Evolutionary conservation across 2,797 vertebrate genomes (phyloP).

Genomic region (Acrossocheilus wenchowensis): DNA sequence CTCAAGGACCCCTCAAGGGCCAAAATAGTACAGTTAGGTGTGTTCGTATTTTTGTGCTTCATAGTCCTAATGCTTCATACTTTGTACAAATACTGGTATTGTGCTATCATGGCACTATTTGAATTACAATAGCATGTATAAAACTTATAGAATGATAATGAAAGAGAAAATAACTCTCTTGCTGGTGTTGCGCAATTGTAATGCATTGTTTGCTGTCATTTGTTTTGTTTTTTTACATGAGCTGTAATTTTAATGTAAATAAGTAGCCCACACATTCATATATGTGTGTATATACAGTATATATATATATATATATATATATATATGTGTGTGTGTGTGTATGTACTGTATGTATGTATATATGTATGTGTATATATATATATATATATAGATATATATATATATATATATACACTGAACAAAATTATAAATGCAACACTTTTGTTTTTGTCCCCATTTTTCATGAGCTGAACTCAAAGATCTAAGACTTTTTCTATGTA

Average conservation of each 20-base stretch:
- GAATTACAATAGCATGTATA: not conserved
- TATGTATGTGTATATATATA: too few species aligned
- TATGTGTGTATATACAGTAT: not conserved
- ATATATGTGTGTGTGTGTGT: too few species aligned
- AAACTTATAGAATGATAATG: not conserved
- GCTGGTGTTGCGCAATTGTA: not conserved
- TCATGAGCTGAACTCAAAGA: too few species aligned
- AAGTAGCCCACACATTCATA: not conserved
- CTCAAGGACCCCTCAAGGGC: slow-evolving; percentile 17
- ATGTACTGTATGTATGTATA: too few species aligned
- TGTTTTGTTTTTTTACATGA: not conserved
- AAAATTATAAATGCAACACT: too few species aligned
- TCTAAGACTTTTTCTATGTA: too few species aligned
- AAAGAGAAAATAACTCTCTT: slow-evolving; percentile 5
- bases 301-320: too few species aligned
- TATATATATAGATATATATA: too few species aligned
- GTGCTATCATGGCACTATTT: not conserved
- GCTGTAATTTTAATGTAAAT: not conserved
- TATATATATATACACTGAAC: too few species aligned
- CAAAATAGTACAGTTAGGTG: slow-evolving; percentile 20
- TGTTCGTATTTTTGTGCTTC: not conserved
- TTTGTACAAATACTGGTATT: not conserved
- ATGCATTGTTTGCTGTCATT: slow-evolving; percentile 1
- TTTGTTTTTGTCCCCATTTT: too few species aligned
- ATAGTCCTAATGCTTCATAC: not conserved